phyloP scores from a whole-genome alignment of 1,140 invertebrate genomes.

The Portunus trituberculatus region DNA sequence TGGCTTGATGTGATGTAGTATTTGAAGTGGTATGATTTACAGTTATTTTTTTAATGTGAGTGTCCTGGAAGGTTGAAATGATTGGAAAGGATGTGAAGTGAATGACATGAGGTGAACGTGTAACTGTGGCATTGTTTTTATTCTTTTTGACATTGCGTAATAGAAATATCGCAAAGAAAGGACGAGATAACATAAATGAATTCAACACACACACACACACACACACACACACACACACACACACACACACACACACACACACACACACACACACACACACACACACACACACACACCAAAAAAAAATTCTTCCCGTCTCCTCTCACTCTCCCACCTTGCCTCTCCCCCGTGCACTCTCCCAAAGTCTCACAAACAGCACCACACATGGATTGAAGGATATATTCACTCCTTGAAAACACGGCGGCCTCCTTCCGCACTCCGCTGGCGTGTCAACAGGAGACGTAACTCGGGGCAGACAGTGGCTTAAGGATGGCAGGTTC shows the following conservation, averaged over 20 bases:
- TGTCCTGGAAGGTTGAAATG: too few relatives aligned
- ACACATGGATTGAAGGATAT: conserved; percentile 22
- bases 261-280: conserved; percentile 41
- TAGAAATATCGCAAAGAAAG: too few relatives aligned
- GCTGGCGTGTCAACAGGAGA: conserved; percentile 24
- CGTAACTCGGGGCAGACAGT: conserved; percentile 25
- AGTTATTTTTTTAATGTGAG: too few relatives aligned
- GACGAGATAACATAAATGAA: too few relatives aligned
- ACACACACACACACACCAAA: conserved; percentile 29
- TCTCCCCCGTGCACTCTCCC: conserved; percentile 31
- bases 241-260: conserved; percentile 41
- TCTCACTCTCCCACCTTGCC: conserved; percentile 25
- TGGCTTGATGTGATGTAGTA: too few relatives aligned
- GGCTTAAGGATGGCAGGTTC: conserved; percentile 18
- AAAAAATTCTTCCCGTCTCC: background rate
- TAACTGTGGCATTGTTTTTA: too few relatives aligned
- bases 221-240: conserved; percentile 31
- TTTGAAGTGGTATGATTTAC: too few relatives aligned
- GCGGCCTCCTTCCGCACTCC: background rate
- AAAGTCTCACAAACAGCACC: conserved; percentile 22
- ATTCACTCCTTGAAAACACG: conserved; percentile 21
- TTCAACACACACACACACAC: background rate
- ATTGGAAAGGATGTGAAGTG: too few relatives aligned
- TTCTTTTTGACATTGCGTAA: too few relatives aligned
- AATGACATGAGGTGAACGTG: too few relatives aligned